phyloP scores from a whole-genome alignment of 2,113 vertebrate species.

The Hippocampus barbouri region DNA sequence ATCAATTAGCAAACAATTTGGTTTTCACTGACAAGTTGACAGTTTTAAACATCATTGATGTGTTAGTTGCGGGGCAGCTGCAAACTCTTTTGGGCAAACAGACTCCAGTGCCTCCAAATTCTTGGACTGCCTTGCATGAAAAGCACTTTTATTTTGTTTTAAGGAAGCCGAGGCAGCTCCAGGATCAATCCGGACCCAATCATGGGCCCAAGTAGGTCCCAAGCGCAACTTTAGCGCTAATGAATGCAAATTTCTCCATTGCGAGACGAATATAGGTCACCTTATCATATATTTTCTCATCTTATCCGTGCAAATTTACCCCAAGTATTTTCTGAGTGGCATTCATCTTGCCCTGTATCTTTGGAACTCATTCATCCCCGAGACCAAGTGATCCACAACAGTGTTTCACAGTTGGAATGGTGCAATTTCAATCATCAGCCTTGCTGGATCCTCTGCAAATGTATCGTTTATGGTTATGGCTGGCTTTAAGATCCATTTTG shows the following conservation, averaged over 20 bases:
- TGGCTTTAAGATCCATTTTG: slow-evolving; percentile 1
- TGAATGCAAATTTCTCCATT: not conserved
- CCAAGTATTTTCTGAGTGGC: not conserved
- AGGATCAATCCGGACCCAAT: not conserved
- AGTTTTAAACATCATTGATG: slow-evolving; percentile 1
- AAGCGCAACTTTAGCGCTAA: not conserved
- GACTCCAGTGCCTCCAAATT: not conserved
- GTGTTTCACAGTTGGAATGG: slow-evolving; percentile 1
- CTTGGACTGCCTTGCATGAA: slow-evolving; percentile 3
- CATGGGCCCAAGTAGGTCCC: not conserved
- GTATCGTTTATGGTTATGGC: slow-evolving; percentile 1
- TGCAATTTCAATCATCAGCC: not conserved
- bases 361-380: slow-evolving; percentile 5
- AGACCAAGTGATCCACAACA: not conserved
- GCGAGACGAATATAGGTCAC: too few species aligned
- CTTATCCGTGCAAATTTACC: not conserved
- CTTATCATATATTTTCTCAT: too few species aligned
- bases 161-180: not conserved
- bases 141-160: slow-evolving; percentile 2
- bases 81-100: not conserved
- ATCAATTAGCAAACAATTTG: not conserved
- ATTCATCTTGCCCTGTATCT: not conserved
- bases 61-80: not conserved
- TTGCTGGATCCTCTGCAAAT: slow-evolving; percentile 1
- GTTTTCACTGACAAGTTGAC: not conserved